Evolutionary conservation across 2,888 invertebrate genomes (phyloP), one percentile per base, ranked within the genome.

Genomic region (Macrophya annulata): DNA sequence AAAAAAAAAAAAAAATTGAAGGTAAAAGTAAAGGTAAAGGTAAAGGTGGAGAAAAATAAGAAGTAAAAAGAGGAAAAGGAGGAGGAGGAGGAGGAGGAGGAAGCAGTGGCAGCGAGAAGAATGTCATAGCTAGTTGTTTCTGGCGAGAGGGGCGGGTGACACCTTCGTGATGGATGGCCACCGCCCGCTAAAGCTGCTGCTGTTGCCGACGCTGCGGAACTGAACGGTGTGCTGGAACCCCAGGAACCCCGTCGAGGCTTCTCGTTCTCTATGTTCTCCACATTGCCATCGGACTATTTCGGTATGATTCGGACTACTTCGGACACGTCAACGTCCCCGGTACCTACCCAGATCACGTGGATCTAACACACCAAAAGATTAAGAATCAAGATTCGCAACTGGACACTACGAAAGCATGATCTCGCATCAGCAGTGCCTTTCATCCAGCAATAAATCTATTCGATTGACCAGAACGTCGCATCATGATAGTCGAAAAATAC

Each of bases 51-150:
- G 84, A 72, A 81, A 81, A 25, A 62, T n/a, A 55, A 85, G 82
- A 85, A 85, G 76, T 85, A 74, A 25, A 65, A 79, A 71, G 85
- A 76, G 81, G 59, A 85, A 86, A 84, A 81, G 85, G 85, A 85
- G 40, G 76, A 77, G 45, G 85, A 85, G n/a, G 86, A 88, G 87
- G 88, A 88, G 88, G 87, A 88, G 89, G 88, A 89, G 89, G 89
- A 91, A 90, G 90, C 90, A 87, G 90, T 89, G 90, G 90, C 91
- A 92, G 90, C 90, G 90, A 90, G 90, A 91, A 91, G 91, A 93
- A 92, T 92, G 91, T 92, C 91, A 92, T 92, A 92, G 92, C 90
- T 92, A 92, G 93, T 92, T 92, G 92, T 92, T 93, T 92, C 91
- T 92, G 89, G 89, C 88, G 88, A 89, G 88, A 89, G 90, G 90